A percentile compares a stretch with the other conserved stretches of the same genome.
These are phyloP conservation scores for Xiphorhynchus elegans DNA, from an alignment of 2,113 vertebrate species.

Conservation along the genomic window DNA sequence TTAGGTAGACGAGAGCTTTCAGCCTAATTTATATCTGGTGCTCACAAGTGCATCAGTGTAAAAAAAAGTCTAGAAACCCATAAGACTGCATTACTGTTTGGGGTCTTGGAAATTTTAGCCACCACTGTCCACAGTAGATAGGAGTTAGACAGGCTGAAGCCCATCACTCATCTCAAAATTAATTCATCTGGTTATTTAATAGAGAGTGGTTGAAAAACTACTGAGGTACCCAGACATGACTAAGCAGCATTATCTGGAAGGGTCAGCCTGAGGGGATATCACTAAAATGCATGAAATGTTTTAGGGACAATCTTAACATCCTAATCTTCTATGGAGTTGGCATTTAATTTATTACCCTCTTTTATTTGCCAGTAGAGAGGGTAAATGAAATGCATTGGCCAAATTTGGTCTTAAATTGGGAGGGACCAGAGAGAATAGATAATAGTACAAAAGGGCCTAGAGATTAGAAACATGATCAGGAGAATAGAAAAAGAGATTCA, in stretches of 20 bases:
- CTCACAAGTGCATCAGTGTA: not conserved
- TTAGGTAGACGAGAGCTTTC: not conserved
- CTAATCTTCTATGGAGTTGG: not conserved
- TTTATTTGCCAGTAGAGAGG: not conserved
- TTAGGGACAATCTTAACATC: not conserved
- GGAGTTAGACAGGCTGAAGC: not conserved
- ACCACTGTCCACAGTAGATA: not conserved
- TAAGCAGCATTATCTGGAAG: not conserved
- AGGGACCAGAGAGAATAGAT: not conserved
- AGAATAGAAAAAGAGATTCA: not conserved
- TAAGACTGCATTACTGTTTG: not conserved
- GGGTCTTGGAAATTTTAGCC: not conserved
- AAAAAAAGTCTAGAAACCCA: not conserved
- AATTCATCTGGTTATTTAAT: not conserved
- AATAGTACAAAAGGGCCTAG: not conserved
- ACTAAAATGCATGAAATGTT: not conserved
- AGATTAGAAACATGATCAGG: not conserved
- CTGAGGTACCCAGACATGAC: not conserved
- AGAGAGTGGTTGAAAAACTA: not conserved
- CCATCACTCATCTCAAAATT: not conserved
- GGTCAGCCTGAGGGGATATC: not conserved
- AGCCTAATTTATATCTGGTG: not conserved
- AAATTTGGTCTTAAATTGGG: not conserved
- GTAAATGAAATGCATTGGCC: not conserved
- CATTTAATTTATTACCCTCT: not conserved